phyloP scores from a whole-genome alignment of 2,888 invertebrate species.

The Yponomeuta malinellus region DNA sequence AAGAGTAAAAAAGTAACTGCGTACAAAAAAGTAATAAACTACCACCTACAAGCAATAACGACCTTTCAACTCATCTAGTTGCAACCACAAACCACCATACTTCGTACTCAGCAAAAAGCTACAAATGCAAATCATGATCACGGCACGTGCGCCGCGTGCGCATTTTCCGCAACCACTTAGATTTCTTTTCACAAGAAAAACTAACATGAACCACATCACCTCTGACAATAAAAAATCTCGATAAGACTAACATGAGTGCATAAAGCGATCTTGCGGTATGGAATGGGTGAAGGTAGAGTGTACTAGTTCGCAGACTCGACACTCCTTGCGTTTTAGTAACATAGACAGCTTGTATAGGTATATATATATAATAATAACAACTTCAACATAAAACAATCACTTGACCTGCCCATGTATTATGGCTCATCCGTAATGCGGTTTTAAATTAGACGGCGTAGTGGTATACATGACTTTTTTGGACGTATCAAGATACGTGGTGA shows the following conservation, averaged over 20 bases:
- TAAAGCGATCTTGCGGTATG: slow-evolving; percentile 12
- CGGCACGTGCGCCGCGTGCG: slow-evolving; percentile 9
- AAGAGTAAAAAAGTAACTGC: neutral
- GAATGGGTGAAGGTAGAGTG: neutral
- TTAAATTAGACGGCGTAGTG: too few relatives aligned
- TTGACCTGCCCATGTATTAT: too few relatives aligned
- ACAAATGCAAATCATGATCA: slow-evolving; percentile 2
- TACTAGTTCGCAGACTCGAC: neutral
- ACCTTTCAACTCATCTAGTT: slow-evolving; percentile 2
- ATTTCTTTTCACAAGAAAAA: slow-evolving; percentile 9
- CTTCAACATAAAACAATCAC: too few relatives aligned
- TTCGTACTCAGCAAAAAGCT: neutral
- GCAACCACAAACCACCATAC: neutral
- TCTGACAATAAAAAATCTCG: slow-evolving; percentile 16
- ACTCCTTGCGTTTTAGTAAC: neutral
- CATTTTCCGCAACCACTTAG: slow-evolving; percentile 1
- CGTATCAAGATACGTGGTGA: too few relatives aligned
- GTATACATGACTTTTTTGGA: too few relatives aligned
- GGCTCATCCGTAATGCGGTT: too few relatives aligned
- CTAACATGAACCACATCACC: slow-evolving; percentile 14
- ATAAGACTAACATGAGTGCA: slow-evolving; percentile 13
- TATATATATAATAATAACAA: too few relatives aligned
- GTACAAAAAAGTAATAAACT: neutral
- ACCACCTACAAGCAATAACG: neutral
- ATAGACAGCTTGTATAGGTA: too few relatives aligned